Evolutionary conservation across 2,888 invertebrate species (phyloP), one percentile per base, ranked within the genome.

Genomic region (Xestia ashworthii): DNA sequence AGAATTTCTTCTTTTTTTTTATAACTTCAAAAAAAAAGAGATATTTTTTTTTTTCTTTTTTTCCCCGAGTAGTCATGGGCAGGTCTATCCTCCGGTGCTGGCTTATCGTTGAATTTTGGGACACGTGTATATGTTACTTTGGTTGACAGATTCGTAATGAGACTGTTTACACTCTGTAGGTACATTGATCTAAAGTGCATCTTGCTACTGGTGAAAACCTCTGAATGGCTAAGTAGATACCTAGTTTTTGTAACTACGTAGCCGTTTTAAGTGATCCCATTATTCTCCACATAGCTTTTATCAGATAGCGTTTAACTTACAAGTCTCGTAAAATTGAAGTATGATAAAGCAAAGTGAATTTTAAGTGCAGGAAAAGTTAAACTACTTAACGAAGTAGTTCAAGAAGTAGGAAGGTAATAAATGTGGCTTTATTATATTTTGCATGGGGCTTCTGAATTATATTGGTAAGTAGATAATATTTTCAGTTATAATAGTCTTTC

Each of bases 281-380:
- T 71, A 72, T 41, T 67, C 41, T 60, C 19, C 58, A 60, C 69
- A 64, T 32, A 65, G 71, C 69, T 81, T 79, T 80, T 79, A 79
- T 50, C 73, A 66, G 60, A 60, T 50, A 44, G 16, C 68, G 68
- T 70, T 78, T 72, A 84, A 76, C 74, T 80, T 83, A 65, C 44
- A 78, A 78, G 55, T 1, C 82, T 77, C 71, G 81, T 88, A 88
- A 82, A 86, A 80, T 77, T 84, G 50, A 80, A 88, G 75, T 76
- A 80, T 87, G 78, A 81, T 86, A 86, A 80, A 85, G 80, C 73
- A 71, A 87, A 86, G 82, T 86, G 86, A 86, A 85, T 76, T 87
- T 82, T 85, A 80, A 85, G 86, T 86, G 86, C 88, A 80, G 75
- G 53, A n/a, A 69, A 87, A 87, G 65, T 86, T 87, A 70, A 82